Base-by-base conservation (phyloP, 2,113 vertebrate genomes). In the Upupa epops region DNA sequence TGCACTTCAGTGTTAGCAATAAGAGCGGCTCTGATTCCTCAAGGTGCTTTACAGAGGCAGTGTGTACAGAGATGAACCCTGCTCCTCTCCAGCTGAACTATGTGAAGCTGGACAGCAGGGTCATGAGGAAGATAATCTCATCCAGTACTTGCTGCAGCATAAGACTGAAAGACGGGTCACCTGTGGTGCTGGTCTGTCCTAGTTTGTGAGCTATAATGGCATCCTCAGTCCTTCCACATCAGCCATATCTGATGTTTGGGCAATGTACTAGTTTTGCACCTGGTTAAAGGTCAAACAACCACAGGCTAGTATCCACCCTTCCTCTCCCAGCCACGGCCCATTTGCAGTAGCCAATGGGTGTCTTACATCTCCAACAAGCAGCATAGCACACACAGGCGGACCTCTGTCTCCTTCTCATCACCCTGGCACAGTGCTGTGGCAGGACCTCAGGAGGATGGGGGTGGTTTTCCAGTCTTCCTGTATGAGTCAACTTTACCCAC, bases 21-120 rank as follows among this genome's bases (percentile, higher is more conserved):
- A 37, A 72, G 59, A 76, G 42, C 6, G 48, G 58, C 36, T 37
- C 12, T 0, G 4, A 87, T 31, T 42, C 42, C 90, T 60, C 19
- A 16, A 56, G 46, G 64, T 2, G 1, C 72, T 40, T 85, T 34
- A 19, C 17, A 56, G 73, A 40, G 73, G 60, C 63, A 64, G 29
- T 7, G 29, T 1, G 6, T 77, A 22, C 55, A 29, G 51, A 69
- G 56, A 22, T 13, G 55, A 55, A 34, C 70, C 52, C 34, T 48
- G 55, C 10, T 64, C 20, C 21, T 75, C 59, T 46, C 22, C 1
- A 2, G 28, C 45, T n/a, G 28, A 12, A 22, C 21, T 49, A 36
- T 1, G 7, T 0, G 0, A 45, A 64, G 64, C 63, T 45, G 36
- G 13, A 10, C 37, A 80, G 25, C 3, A 13, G 16, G 24, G n/a